A percentile compares a stretch with the other conserved stretches of the same genome.
These are phyloP conservation scores for Cyclura pinguis DNA, from an alignment of 2,797 vertebrate genomes.

Conservation along the genomic window DNA sequence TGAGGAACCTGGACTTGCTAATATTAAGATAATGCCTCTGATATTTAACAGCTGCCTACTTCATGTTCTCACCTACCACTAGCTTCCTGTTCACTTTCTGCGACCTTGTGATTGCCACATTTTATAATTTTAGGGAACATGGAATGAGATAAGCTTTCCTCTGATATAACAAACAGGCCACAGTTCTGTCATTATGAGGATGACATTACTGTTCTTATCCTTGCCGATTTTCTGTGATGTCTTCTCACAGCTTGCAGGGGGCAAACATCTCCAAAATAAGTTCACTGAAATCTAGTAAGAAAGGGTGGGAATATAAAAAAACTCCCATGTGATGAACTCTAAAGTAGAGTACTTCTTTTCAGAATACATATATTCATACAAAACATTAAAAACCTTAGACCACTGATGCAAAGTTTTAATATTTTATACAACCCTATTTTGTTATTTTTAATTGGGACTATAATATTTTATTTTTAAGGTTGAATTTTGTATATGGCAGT, in stretches of 20 bases:
- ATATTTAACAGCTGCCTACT: neutral
- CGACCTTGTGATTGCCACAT: neutral
- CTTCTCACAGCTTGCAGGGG: neutral
- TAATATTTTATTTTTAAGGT: slow-evolving; percentile 10
- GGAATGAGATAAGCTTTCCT: neutral
- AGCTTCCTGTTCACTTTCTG: neutral
- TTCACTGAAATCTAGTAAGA: too few relatives aligned
- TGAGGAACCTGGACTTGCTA: too few relatives aligned
- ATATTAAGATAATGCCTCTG: too few relatives aligned
- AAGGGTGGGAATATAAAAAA: too few relatives aligned
- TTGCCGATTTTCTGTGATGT: neutral
- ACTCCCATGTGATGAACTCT: neutral
- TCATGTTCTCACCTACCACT: neutral
- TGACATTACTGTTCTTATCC: neutral
- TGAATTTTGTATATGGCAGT: slow-evolving; percentile 48
- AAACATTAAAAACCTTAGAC: too few relatives aligned
- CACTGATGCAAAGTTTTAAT: slow-evolving; percentile 56
- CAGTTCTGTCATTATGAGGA: neutral
- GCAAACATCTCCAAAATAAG: too few relatives aligned
- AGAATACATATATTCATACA: too few relatives aligned
- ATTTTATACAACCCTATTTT: slow-evolving; percentile 54
- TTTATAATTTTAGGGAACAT: neutral
- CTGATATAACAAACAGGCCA: neutral
- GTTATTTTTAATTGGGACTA: slow-evolving; percentile 53
- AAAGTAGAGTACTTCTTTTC: neutral